These are phyloP conservation scores for Onthophagus taurus DNA, from an alignment of 1,140 invertebrate genomes.

Conservation along the genomic window DNA sequence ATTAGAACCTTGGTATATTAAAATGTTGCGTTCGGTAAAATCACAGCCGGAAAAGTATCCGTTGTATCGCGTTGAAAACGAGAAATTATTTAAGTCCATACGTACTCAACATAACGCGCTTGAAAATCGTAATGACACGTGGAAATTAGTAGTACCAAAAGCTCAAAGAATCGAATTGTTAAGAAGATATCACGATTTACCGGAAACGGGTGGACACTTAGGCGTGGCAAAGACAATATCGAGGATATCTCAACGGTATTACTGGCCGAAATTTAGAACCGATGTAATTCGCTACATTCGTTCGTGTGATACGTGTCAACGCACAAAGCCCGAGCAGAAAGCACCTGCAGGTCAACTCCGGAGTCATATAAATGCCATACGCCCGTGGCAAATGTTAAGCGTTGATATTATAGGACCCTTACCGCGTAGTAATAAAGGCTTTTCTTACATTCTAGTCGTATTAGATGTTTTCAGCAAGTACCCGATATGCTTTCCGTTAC, in stretches of 20 bases:
- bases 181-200: too few relatives aligned
- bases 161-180: too few relatives aligned
- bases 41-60: too few relatives aligned
- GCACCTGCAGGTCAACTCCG: constrained; percentile 7
- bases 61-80: too few relatives aligned
- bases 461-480: constrained; percentile 11
- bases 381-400: constrained; percentile 8
- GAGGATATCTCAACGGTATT: too few relatives aligned
- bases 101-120: too few relatives aligned
- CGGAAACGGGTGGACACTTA: constrained; percentile 8
- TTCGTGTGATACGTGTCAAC: background rate
- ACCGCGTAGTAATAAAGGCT: background rate
- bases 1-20: too few relatives aligned
- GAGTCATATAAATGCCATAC: background rate
- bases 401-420: constrained; percentile 8
- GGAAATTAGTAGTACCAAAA: too few relatives aligned
- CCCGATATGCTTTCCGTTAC: constrained; percentile 2
- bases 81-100: too few relatives aligned
- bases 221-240: background rate
- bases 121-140: too few relatives aligned
- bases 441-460: constrained; percentile 6
- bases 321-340: background rate
- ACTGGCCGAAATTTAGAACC: constrained; percentile 3
- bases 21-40: too few relatives aligned
- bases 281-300: constrained; percentile 2